Percentiles rank a stretch among this genome's conserved stretches.
These are phyloP conservation scores for Drosophila albomicans DNA, from an alignment of 1,140 invertebrate genomes.

Conservation along the genomic window DNA sequence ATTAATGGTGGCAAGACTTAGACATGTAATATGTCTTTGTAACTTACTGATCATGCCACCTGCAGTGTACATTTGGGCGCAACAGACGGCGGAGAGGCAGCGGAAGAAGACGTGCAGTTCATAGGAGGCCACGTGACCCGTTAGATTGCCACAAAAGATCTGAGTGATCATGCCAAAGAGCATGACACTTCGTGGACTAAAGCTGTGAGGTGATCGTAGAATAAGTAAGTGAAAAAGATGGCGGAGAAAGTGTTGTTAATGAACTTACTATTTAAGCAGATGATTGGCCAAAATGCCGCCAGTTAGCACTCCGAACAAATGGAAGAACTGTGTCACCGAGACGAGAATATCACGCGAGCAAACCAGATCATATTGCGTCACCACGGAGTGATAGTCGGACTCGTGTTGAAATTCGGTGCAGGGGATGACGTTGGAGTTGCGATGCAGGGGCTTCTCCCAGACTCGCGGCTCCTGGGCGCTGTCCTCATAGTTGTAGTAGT, in stretches of 20 bases:
- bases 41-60: slow-evolving; percentile 84
- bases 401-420: slow-evolving; percentile 80
- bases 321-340: slow-evolving; percentile 85
- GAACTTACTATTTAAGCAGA: slow-evolving; percentile 83
- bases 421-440: slow-evolving; percentile 75
- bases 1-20: background rate
- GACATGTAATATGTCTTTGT: too few relatives aligned
- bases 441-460: slow-evolving; percentile 70
- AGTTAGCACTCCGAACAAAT: slow-evolving; percentile 84
- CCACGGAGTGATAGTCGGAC: slow-evolving; percentile 76
- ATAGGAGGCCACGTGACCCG: slow-evolving; percentile 82
- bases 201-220: slow-evolving; percentile 37
- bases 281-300: slow-evolving; percentile 85
- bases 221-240: background rate
- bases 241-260: background rate
- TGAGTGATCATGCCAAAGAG: slow-evolving; percentile 85
- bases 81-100: slow-evolving; percentile 84
- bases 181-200: slow-evolving; percentile 85
- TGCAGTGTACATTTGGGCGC: slow-evolving; percentile 85
- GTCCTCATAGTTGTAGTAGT: slow-evolving; percentile 76
- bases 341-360: slow-evolving; percentile 85
- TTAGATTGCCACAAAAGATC: slow-evolving; percentile 84
- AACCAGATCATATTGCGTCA: slow-evolving; percentile 84
- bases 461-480: slow-evolving; percentile 68
- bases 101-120: slow-evolving; percentile 85